These are phyloP conservation scores for Rhinoderma darwinii DNA, from an alignment of 2,113 vertebrate genomes.

Conservation along the genomic window DNA sequence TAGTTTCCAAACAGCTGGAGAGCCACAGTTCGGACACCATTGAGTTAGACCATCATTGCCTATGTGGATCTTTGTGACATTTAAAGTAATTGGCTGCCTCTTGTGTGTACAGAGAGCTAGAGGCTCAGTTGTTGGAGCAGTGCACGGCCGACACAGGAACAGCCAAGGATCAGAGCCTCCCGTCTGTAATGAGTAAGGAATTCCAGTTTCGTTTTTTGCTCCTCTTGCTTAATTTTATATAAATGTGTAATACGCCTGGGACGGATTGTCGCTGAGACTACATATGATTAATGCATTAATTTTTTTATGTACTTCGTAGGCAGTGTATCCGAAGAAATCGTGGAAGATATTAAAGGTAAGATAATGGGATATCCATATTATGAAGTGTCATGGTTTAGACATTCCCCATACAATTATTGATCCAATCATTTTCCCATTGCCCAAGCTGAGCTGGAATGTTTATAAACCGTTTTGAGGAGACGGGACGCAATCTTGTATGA, in stretches of 20 bases:
- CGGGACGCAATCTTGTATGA: no score
- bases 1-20: no score
- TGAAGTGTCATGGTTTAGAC: no score
- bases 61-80: neutral
- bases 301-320: slow-evolving; percentile 71
- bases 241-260: neutral
- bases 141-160: slow-evolving; percentile 90
- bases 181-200: slow-evolving; percentile 85
- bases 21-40: no score
- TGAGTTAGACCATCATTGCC: neutral
- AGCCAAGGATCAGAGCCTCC: slow-evolving; percentile 85
- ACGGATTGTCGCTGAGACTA: neutral
- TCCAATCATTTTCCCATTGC: no score
- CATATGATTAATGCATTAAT: neutral
- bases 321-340: slow-evolving; percentile 87
- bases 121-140: slow-evolving; percentile 85
- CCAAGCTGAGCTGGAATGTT: no score
- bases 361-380: no score
- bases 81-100: neutral
- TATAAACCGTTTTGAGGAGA: no score
- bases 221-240: neutral
- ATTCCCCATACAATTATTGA: no score
- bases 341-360: slow-evolving; percentile 96
- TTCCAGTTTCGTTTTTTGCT: neutral
- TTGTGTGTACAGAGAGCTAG: slow-evolving; percentile 81